Evolutionary conservation across 2,113 vertebrate species (phyloP).

Genomic region (western clawed frog (Xenopus tropicalis)): DNA sequence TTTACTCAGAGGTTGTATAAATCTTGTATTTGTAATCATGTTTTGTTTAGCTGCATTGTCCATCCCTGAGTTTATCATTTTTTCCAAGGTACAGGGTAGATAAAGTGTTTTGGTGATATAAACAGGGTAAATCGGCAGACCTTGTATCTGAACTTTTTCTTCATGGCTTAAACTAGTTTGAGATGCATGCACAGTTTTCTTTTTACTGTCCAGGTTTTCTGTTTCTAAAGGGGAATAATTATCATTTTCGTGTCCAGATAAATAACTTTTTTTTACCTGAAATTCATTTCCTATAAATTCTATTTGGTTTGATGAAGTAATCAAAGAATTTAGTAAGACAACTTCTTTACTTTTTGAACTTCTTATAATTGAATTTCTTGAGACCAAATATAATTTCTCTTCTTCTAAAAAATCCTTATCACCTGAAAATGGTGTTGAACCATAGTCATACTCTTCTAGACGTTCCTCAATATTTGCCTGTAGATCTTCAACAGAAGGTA

Average conservation of each 20-base stretch:
- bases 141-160: neutral
- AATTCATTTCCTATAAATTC: neutral
- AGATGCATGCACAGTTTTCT: neutral
- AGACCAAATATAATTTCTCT: conserved; percentile 44
- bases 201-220: neutral
- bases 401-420: conserved; percentile 35
- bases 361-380: conserved; percentile 7
- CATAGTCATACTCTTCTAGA: conserved; percentile 9
- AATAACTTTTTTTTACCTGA: neutral
- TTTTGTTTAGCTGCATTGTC: conserved; percentile 9
- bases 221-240: too few relatives aligned
- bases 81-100: conserved; percentile 24
- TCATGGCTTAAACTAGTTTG: neutral
- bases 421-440: conserved; percentile 33
- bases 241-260: neutral
- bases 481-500: conserved; percentile 22
- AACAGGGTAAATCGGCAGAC: neutral
- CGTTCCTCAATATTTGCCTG: conserved; percentile 24
- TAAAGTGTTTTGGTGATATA: neutral
- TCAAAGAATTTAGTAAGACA: conserved; percentile 30
- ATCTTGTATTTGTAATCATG: neutral
- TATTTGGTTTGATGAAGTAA: conserved; percentile 39
- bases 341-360: conserved; percentile 34
- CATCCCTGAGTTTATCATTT: conserved; percentile 14
- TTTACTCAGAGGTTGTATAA: neutral